Evolutionary conservation across 2,113 vertebrate genomes (phyloP), one percentile per base, ranked within the genome.

Genomic region (Polypterus senegalus): DNA sequence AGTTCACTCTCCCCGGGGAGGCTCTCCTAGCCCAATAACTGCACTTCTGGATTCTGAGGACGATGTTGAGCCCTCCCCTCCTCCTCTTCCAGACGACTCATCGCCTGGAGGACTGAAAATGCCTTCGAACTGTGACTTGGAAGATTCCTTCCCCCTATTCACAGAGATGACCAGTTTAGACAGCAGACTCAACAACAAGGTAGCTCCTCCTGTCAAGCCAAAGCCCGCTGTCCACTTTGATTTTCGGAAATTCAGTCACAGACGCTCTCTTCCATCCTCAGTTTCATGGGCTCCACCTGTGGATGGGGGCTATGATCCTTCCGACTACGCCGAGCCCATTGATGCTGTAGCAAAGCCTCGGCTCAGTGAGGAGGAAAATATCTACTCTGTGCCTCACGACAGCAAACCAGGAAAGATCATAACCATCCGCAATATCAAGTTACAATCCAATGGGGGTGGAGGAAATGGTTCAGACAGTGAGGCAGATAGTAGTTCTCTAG

Each of bases 331-430:
- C 0, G 95, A 97, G 54, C 95, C 95, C 0, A 87, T 95, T 81
- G 95, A 98, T 27, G 91, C 95, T 0, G 91, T 98, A 66, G 88
- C 78, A 9, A 94, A 93, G 65, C 93, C 90, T 1, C 76, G 91
- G 6, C 84, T 75, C 1, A 88, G 90, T 47, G 94, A 96, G 66
- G 95, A 97, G 63, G 95, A 98, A 70, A 94, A 86, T 71, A 98
- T 98, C 65, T 98, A 98, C 74, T 94, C 95, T 0, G 94, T 98
- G 51, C 95, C 95, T 0, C 92, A 97, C 1, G 95, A 97, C 79
- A 98, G 92, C 80, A 97, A 93, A 47, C 95, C 97, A 61, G 95
- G 95, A 61, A 98, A 98, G 69, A 98, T 98, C 68, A 97, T 98
- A 75, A 97, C 95, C 66, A 86, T 98, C 48, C 84, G 93, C 3